A percentile compares a stretch with the other conserved stretches of the same genome.
phyloP scores from a whole-genome alignment of 2,888 invertebrate genomes.

The Tiliacea aurago region DNA sequence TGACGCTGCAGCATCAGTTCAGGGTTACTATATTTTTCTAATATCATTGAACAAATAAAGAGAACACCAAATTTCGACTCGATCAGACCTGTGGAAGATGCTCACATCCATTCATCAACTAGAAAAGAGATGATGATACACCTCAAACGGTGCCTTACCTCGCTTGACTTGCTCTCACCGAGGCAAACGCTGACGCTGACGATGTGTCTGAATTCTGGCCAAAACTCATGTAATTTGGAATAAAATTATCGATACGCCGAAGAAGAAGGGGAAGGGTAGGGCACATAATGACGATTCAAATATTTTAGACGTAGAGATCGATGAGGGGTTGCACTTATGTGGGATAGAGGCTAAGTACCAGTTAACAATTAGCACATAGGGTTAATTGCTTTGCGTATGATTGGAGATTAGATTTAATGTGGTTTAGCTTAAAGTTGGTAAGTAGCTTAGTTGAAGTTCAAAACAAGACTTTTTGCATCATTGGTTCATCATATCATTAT shows the following conservation, averaged over 20 bases:
- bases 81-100: no score
- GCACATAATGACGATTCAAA: background rate
- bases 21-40: no score
- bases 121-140: no score
- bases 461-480: background rate
- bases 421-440: background rate
- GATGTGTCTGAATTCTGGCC: background rate
- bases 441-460: background rate
- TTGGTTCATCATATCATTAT: no score
- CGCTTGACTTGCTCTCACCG: no score
- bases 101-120: no score
- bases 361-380: background rate
- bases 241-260: no score
- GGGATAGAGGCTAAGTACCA: background rate
- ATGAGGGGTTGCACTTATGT: background rate
- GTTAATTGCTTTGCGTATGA: background rate
- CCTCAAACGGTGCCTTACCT: no score
- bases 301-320: background rate
- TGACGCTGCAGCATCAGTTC: no score
- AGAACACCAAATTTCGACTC: no score
- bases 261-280: no score
- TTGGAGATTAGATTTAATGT: background rate
- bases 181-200: background rate
- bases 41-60: no score
- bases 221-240: background rate